Base-by-base conservation (phyloP, 2,797 vertebrate genomes). In the Rousettus madagascariensis region DNA sequence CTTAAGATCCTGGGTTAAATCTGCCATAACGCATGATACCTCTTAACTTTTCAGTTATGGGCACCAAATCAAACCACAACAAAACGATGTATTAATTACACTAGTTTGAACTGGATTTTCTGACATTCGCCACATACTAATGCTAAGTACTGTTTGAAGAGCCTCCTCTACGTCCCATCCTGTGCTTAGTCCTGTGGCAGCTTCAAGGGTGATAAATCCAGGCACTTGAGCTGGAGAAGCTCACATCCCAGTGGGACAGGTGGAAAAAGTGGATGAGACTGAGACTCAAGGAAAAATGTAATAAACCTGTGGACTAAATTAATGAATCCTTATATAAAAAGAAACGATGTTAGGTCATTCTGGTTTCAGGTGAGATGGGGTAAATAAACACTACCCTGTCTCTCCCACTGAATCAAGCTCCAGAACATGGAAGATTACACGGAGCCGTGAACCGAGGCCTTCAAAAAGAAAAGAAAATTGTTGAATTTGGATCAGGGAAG, bases 211-310 rank as follows among this genome's bases (percentile, higher is more conserved):
- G 28, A 43, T 19, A 79, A 72, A 80, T 19, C 38, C 24, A 43
- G 69, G 38, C 2, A 5, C 13, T 2, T 10, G 28, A 41, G 55
- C 8, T 19, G 36, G 90, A 55, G 51, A 41, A 49, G 26, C 36
- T 53, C 72, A 17, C 12, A 13, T 17, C 36, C 79, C 16, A 7
- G 8, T n/a, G 66, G 24, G 4, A 36, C 8, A 57, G 43, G 17
- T 0, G 17, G 36, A 12, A 53, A 71, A 43, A 12, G 22, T 4
- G 19, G 4, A 4, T 0, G 28, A 53, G 22, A 33, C 26, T 19
- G 10, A 30, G 51, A 80, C 28, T 5, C 13, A 63, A n/a, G 26
- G 38, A 69, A 53, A 41, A 63, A 2, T 20, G 51, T 51, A 12
- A 43, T 9, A 33, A 19, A 11, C 46, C 11, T 5, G 30, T 24